A percentile compares a stretch with the other conserved stretches of the same genome.
phyloP scores from a whole-genome alignment of 2,888 invertebrate genomes.

The Drosophila maculinotata region DNA sequence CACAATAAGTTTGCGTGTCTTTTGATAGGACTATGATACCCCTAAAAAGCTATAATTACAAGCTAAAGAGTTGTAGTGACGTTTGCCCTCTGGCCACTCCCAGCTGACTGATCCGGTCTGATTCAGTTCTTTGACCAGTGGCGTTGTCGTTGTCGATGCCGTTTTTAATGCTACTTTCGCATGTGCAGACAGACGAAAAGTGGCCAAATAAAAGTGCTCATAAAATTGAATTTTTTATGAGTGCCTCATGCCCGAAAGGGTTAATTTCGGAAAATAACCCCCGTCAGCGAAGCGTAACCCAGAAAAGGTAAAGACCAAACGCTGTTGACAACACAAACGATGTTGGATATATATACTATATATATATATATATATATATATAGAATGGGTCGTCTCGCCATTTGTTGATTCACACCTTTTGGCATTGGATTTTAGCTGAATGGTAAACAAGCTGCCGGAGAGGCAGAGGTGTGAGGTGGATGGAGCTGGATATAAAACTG shows the following conservation, averaged over 20 bases:
- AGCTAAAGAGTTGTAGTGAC: conserved; percentile 31
- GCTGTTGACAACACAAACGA: conserved; percentile 44
- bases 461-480: background rate
- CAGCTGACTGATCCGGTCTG: conserved; percentile 44
- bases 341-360: conserved; percentile 19
- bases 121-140: conserved; percentile 45
- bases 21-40: conserved; percentile 8
- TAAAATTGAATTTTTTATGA: conserved; percentile 82
- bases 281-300: conserved; percentile 55
- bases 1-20: conserved; percentile 31
- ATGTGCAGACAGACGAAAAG: conserved; percentile 62
- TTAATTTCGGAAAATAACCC: conserved; percentile 63
- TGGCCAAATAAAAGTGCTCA: conserved; percentile 77
- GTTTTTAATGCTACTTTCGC: conserved; percentile 64
- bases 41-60: conserved; percentile 39
- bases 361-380: background rate
- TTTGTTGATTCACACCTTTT: conserved; percentile 80
- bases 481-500: background rate
- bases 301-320: conserved; percentile 47
- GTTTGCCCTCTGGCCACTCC: conserved; percentile 3
- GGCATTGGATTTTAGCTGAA: conserved; percentile 25
- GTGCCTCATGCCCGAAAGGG: conserved; percentile 64
- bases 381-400: conserved; percentile 31
- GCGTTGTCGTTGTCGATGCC: conserved; percentile 12
- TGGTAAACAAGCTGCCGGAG: too few species aligned